Evolutionary conservation across 2,797 vertebrate genomes (phyloP).

Genomic region (Esox lucius): DNA sequence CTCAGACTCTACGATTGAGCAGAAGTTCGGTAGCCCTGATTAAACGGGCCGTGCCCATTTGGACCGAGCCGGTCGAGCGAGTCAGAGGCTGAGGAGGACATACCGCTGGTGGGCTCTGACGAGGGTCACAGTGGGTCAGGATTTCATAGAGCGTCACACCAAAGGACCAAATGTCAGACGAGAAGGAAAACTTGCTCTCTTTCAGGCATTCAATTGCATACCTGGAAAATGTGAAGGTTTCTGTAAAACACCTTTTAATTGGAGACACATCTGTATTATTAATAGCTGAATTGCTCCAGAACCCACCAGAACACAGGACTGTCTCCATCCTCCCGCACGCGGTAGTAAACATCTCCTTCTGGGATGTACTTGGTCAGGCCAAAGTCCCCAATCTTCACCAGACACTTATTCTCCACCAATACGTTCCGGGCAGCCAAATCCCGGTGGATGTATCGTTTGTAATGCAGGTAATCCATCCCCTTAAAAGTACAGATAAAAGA

Average conservation of each 20-base stretch:
- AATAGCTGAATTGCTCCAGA: neutral
- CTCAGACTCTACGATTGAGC: neutral
- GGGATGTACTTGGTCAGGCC: conserved; percentile 91
- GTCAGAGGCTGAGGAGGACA: conserved; percentile 29
- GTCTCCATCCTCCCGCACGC: conserved; percentile 86
- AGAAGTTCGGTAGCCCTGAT: neutral
- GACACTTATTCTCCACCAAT: conserved; percentile 83
- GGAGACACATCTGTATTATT: neutral
- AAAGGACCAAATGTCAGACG: conserved; percentile 93
- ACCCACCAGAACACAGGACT: conserved; percentile 92
- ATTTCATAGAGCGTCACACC: conserved; percentile 93
- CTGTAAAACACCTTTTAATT: neutral
- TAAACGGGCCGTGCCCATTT: neutral
- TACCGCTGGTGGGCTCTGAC: conserved; percentile 83
- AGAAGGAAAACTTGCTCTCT: conserved; percentile 89
- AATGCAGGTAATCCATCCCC: conserved; percentile 94
- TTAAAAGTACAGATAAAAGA: conserved; percentile 49
- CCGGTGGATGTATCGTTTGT: conserved; percentile 85
- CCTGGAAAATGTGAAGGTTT: conserved; percentile 64
- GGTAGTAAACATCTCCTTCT: conserved; percentile 86
- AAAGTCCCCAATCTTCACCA: conserved; percentile 94
- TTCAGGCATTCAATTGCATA: conserved; percentile 92
- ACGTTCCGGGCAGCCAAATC: conserved; percentile 92
- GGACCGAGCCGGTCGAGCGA: neutral
- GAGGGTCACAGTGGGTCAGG: conserved; percentile 81